Evolutionary conservation across 2,888 invertebrate genomes (phyloP), one percentile per base, ranked within the genome.

Genomic region (Spialia ferax): DNA sequence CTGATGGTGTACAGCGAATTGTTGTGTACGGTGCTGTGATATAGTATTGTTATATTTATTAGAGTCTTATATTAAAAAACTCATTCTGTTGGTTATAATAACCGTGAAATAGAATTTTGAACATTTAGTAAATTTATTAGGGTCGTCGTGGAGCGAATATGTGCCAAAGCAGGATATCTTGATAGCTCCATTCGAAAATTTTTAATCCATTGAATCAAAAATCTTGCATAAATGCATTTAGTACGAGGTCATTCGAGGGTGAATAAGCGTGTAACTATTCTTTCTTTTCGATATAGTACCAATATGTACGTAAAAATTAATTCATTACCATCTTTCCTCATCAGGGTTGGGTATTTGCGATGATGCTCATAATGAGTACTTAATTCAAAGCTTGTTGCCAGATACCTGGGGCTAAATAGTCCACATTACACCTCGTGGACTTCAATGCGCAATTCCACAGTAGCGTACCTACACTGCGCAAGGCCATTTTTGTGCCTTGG

Each of bases 11-110:
- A 82, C 82, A 86, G 82, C 82, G 77, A 78, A 75, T 73, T 79
- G 82, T 81, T 85, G 84, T 84, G 81, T 82, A 79, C 81, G 83
- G 84, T 83, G 83, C 89, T 89, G 86, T 89, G 87, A 87, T 89
- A 87, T 85, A 84, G 80, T 86, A 84, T 84, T 86, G 79, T 84
- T 84, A 79, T 82, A 85, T 79, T 82, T 76, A 82, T 78, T 81
- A 78, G 79, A 79, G 67, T 77, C 76, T 79, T 42, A 79, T 75
- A 77, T 71, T 77, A 75, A 77, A n/a, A 81, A 75, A 63, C 74
- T 74, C 73, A 69, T 74, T 76, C 72, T 76, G 77, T 77, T 78
- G 57, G 52, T 62, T 62, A 18, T 42, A 65, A 63, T 67, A 48
- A 59, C 22, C 23, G 35, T 59, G 22, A 56, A 55, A 64, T 35